phyloP scores from a whole-genome alignment of 1,140 invertebrate species.

The Drosophila nigromelanica region DNA sequence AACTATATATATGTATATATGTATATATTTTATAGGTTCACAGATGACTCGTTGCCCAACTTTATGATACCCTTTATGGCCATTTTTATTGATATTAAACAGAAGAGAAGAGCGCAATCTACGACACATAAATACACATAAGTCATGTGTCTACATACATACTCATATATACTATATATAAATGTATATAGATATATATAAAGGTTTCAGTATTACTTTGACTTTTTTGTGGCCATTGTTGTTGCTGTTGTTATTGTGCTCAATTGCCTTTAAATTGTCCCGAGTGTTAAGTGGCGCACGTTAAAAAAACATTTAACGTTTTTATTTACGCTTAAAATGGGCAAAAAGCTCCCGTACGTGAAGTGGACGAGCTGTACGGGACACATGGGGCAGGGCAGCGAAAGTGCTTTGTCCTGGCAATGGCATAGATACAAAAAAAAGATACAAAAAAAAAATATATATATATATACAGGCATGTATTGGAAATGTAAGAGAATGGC shows the following conservation, averaged over 20 bases:
- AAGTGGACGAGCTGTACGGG: not conserved
- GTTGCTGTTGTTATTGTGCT: conserved; percentile 60
- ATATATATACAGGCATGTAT: conserved; percentile 26
- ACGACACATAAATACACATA: conserved; percentile 14
- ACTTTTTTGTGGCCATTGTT: conserved; percentile 62
- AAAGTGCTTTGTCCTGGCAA: conserved; percentile 70
- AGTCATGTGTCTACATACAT: conserved; percentile 30
- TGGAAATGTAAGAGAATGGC: conserved; percentile 50
- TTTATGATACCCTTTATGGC: conserved; percentile 25
- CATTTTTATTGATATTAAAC: conserved; percentile 12
- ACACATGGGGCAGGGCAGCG: conserved; percentile 16
- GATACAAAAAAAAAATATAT: conserved; percentile 11
- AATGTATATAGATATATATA: conserved; percentile 36
- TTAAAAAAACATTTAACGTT: conserved; percentile 82
- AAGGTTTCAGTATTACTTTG: conserved; percentile 49
- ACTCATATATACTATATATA: conserved; percentile 15
- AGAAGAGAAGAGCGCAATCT: conserved; percentile 14
- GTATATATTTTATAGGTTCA: not conserved
- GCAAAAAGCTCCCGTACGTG: conserved; percentile 17
- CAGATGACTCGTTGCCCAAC: conserved; percentile 7
- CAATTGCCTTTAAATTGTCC: conserved; percentile 81
- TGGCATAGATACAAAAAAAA: conserved; percentile 60
- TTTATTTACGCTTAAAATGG: conserved; percentile 74
- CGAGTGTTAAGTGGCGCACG: conserved; percentile 79
- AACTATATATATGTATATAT: not conserved